Conservation (phyloP, 2,888 invertebrate species). For the Orthosia incerta region DNA sequence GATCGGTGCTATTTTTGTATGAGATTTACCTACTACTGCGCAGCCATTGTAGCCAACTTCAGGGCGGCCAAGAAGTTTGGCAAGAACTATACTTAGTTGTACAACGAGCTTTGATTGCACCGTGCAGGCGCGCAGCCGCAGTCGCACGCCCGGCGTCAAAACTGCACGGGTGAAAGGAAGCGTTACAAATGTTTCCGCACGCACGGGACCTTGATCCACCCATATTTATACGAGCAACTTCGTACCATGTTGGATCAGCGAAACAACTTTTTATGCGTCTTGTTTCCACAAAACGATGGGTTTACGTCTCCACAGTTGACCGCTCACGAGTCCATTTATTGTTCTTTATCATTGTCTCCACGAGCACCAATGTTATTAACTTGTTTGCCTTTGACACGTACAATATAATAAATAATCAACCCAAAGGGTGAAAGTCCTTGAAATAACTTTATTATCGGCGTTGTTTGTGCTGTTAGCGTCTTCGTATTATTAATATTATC, state of each 20-base stretch:
- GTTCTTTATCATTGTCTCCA: slow-evolving; percentile 63
- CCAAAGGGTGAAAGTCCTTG: slow-evolving; percentile 68
- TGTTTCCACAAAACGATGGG: slow-evolving; percentile 34
- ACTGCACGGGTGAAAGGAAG: slow-evolving; percentile 80
- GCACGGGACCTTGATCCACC: slow-evolving; percentile 76
- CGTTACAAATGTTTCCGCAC: slow-evolving; percentile 79
- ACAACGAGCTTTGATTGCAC: slow-evolving; percentile 77
- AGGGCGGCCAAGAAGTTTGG: no score
- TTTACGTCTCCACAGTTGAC: slow-evolving; percentile 56
- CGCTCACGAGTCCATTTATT: slow-evolving; percentile 60
- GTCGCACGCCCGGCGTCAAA: slow-evolving; percentile 68
- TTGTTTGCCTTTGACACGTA: slow-evolving; percentile 67
- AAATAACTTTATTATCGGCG: slow-evolving; percentile 65
- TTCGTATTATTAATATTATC: slow-evolving; percentile 48
- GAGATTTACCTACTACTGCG: no score
- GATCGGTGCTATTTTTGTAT: no score
- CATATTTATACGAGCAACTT: slow-evolving; percentile 65
- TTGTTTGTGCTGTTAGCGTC: slow-evolving; percentile 60
- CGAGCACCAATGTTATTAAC: slow-evolving; percentile 59
- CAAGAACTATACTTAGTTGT: slow-evolving; percentile 46
- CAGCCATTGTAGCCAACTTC: no score
- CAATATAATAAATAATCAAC: slow-evolving; percentile 60
- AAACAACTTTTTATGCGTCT: slow-evolving; percentile 48
- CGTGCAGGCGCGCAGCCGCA: slow-evolving; percentile 70
- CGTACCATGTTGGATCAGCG: slow-evolving; percentile 46